Conservation (phyloP, 1,140 invertebrate genomes). For the Lanistes nyassanus region DNA sequence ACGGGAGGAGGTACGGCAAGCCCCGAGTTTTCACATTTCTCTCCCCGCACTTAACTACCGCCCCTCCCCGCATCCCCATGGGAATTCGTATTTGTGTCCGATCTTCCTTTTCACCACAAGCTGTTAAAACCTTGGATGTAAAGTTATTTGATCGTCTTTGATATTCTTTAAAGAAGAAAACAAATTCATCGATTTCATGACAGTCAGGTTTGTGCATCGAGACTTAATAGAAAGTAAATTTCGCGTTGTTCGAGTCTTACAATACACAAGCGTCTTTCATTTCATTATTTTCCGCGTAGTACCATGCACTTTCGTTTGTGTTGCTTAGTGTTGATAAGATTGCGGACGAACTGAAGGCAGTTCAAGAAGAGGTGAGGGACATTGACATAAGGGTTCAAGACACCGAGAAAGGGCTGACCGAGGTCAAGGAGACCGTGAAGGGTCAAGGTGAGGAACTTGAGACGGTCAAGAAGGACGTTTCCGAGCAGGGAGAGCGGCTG, state of each 20-base stretch:
- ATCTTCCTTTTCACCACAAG: no score
- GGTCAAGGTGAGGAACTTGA: slow-evolving; percentile 46
- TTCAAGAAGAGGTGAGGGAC: slow-evolving; percentile 34
- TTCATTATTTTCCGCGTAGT: not conserved
- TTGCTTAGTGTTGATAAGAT: slow-evolving; percentile 40
- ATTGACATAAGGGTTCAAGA: slow-evolving; percentile 34
- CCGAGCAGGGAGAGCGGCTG: slow-evolving; percentile 42
- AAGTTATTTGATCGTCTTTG: no score
- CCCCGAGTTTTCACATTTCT: no score
- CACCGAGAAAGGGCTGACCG: slow-evolving; percentile 39
- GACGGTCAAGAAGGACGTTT: slow-evolving; percentile 40
- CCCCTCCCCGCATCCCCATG: no score
- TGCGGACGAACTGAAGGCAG: slow-evolving; percentile 29
- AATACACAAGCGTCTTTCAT: not conserved
- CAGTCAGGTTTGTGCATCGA: not conserved
- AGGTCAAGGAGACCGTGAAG: slow-evolving; percentile 33
- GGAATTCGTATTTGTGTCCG: no score
- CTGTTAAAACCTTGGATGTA: not conserved
- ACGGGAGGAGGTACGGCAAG: slow-evolving; percentile 41
- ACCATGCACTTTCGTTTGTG: not conserved
- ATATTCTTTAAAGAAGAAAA: no score
- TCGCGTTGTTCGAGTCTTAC: not conserved
- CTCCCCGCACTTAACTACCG: no score
- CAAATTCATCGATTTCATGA: not conserved
- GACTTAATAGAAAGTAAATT: not conserved